These are phyloP conservation scores for Sinopyrophorus schimmeli DNA, from an alignment of 2,888 invertebrate species.

Conservation along the genomic window DNA sequence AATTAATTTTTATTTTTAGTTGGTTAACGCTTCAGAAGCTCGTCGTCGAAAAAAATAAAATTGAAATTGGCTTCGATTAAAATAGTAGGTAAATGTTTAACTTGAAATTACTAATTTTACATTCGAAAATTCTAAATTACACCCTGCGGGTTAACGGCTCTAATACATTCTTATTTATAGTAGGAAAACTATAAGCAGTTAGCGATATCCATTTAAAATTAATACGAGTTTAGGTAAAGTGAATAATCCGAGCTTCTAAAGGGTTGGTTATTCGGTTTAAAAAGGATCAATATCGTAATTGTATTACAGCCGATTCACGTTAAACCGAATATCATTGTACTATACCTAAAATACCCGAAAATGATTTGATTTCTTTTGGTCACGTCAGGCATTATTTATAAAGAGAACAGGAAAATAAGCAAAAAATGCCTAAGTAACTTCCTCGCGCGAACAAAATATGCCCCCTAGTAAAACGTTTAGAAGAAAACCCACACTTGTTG, in stretches of 20 bases:
- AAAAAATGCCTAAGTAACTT: too few relatives aligned
- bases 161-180: conserved; percentile 44
- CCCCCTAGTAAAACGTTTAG: too few relatives aligned
- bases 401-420: background rate
- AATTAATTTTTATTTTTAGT: too few relatives aligned
- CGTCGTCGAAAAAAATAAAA: too few relatives aligned
- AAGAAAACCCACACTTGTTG: too few relatives aligned
- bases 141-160: background rate
- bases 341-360: conserved; percentile 3
- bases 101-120: background rate
- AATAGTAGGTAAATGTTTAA: conserved; percentile 5
- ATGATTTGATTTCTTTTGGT: conserved; percentile 9
- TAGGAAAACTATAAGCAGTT: conserved; percentile 23
- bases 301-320: conserved; percentile 32
- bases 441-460: too few relatives aligned
- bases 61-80: too few relatives aligned
- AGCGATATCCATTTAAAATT: conserved; percentile 39
- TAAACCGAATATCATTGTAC: conserved; percentile 1
- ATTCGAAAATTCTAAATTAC: conserved; percentile 3
- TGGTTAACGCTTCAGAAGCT: too few relatives aligned
- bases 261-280: conserved; percentile 34
- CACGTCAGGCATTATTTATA: conserved; percentile 3
- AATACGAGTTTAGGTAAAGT: conserved; percentile 47
- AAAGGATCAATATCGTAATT: conserved; percentile 44
- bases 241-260: conserved; percentile 42